Base-by-base conservation (phyloP, 2,113 vertebrate species). In the Ailurus styani region DNA sequence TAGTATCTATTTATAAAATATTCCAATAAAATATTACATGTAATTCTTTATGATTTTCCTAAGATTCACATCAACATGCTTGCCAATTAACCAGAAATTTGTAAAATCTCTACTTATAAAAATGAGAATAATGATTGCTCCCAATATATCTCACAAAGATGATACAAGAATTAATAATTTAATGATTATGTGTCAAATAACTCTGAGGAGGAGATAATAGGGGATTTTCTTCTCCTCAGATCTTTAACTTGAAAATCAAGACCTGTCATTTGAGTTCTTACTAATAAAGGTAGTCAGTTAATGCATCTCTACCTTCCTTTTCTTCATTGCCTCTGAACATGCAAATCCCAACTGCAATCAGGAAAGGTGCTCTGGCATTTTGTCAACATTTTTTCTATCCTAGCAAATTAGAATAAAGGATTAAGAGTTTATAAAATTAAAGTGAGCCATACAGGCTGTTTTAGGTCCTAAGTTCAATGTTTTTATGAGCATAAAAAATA, bases 101-200 rank as follows among this genome's bases (percentile, higher is more conserved):
- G 27, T 64, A 85, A 90, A 94, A 62, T 90, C 4, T 86, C 89
- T 79, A 83, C 31, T 42, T 64, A 37, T 23, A 66, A 88, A 94
- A 81, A 60, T 75, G 21, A 73, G 20, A 87, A 96, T 73, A 60
- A 60, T 42, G 12, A 86, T 70, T 88, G 5, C n/a, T 96, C 77
- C 5, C 31, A 86, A 72, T 93, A 85, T 62, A 96, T 64, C 60
- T 86, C 64, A 88, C 21, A 84, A 86, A 64, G 60, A 88, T 96
- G 6, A 47, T 82, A 77, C 60, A 87, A 93, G 31, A 93, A 91
- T 96, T 95, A 96, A 96, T 87, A 96, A 93, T 75, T 91, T 94
- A 93, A 96, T 95, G 57, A 82, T 93, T 83, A 62, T 91, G 57
- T 91, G 89, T 96, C 77, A 97, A 62, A 75, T 91, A 96, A 72